Evolutionary conservation across 1,140 invertebrate genomes (phyloP), one percentile per base, ranked within the genome.

Genomic region (Cotesia typhae): DNA sequence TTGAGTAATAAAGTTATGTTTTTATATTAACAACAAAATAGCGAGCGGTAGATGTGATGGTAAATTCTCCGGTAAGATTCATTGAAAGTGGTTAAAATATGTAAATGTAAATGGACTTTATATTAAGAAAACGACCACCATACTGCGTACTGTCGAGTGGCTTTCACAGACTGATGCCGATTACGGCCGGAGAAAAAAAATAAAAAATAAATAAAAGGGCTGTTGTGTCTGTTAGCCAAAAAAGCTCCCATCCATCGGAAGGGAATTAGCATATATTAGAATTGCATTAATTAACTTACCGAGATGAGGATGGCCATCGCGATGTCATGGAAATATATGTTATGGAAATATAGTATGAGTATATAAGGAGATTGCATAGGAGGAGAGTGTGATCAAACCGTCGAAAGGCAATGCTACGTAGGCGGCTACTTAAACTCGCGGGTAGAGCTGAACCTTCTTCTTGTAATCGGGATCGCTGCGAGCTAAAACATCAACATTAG

Each of bases 261-360:
- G 55, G 68, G 73, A 68, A 77, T 77, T 77, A 75, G 73, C 75
- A 77, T 77, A 76, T 74, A 73, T 77, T 71, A 70, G 71, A 75
- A 77, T 75, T 77, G 75, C 75, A 77, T 77, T 77, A 77, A 77
- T 77, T 77, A 77, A 71, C 52, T 69, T 55, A 66, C 47, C 10
- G 41, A 9, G 41, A 47, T 47, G 41, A 9, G 10, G 41, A 47
- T 10, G 41, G 1, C 28, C 28, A 28, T 28, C 1, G 28, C 28
- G 28, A 28, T 28, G 28, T 28, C 28, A 28, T 28, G 28, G 28
- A 28, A 28, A 28, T 28, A 28, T 28, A 28, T 28, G 28, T 28
- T 1, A 14, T 14, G 14, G 14, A 14, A 14, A 14, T 14, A 14
- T 14, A 77, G 77, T 77, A 53, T 51, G 38, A 61, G 37, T 2